Percentiles rank a stretch among this genome's conserved stretches.
Evolutionary conservation across 2,797 vertebrate genomes (phyloP).

Genomic region (Mus caroli): DNA sequence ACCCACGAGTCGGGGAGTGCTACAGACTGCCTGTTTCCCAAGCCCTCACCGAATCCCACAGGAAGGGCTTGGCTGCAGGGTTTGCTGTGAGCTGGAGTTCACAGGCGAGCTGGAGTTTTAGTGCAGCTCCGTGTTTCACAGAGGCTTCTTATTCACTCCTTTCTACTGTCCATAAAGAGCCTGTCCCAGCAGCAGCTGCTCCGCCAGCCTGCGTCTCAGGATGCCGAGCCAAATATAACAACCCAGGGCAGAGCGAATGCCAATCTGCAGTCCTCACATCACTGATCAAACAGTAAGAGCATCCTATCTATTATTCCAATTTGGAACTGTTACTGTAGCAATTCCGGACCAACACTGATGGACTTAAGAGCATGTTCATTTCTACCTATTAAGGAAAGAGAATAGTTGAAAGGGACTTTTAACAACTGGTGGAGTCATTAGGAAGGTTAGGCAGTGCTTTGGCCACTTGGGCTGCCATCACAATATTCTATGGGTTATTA

Average conservation of each 20-base stretch:
- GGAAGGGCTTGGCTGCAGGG: neutral
- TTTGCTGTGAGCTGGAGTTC: neutral
- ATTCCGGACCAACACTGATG: conserved; percentile 4
- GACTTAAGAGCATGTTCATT: neutral
- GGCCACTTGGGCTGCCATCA: neutral
- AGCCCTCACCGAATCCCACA: neutral
- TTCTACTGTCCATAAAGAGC: neutral
- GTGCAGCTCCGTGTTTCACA: neutral
- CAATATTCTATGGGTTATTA: neutral
- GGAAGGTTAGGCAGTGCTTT: neutral
- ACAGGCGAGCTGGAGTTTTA: neutral
- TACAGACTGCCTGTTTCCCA: neutral
- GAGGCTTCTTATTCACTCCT: neutral
- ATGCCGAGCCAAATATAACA: neutral
- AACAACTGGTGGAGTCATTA: neutral
- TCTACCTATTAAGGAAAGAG: neutral
- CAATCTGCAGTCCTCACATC: neutral
- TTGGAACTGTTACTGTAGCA: conserved; percentile 17
- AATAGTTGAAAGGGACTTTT: neutral
- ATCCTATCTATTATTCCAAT: neutral
- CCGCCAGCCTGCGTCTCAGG: neutral
- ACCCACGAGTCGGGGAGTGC: neutral
- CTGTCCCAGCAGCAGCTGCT: neutral
- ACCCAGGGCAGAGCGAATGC: neutral
- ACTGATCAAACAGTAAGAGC: neutral